Percentiles rank a stretch among this genome's conserved stretches.
These are phyloP conservation scores for Syngnathoides biaculeatus DNA, from an alignment of 2,113 vertebrate species.

Conservation along the genomic window DNA sequence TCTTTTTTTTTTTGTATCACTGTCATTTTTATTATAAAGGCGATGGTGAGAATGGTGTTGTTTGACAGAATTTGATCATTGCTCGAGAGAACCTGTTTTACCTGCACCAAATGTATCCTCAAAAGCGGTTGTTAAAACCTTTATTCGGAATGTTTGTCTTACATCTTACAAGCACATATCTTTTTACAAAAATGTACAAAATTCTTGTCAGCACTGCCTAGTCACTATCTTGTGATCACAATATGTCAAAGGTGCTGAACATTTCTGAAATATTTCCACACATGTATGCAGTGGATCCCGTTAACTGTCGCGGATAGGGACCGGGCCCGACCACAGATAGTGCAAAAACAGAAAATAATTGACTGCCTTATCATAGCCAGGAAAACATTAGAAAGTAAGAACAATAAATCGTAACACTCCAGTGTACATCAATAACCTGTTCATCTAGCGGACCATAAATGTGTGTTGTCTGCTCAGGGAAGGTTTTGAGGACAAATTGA, in stretches of 20 bases:
- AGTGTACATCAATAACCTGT: slow-evolving; percentile 13
- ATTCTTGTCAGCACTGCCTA: not conserved
- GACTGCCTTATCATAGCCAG: no score
- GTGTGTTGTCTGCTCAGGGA: slow-evolving; percentile 61
- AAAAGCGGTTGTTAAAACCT: slow-evolving; percentile 15
- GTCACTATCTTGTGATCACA: not conserved
- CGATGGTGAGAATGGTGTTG: not conserved
- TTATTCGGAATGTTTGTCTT: no score
- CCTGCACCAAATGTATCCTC: slow-evolving; percentile 1
- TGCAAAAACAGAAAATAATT: no score
- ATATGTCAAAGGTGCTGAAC: slow-evolving; percentile 21
- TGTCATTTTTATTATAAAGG: not conserved
- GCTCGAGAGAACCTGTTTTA: not conserved
- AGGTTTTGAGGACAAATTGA: slow-evolving; percentile 32
- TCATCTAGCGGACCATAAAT: slow-evolving; percentile 10
- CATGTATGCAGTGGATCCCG: no score
- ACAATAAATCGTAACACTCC: no score
- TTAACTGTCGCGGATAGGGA: no score
- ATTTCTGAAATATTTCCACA: slow-evolving; percentile 46
- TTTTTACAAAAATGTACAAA: not conserved
- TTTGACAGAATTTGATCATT: not conserved
- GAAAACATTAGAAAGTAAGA: no score
- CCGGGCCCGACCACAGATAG: no score
- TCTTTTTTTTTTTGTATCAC: no score
- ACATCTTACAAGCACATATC: not conserved